phyloP scores from a whole-genome alignment of 2,888 invertebrate genomes.

The Hylaea fasciaria region DNA sequence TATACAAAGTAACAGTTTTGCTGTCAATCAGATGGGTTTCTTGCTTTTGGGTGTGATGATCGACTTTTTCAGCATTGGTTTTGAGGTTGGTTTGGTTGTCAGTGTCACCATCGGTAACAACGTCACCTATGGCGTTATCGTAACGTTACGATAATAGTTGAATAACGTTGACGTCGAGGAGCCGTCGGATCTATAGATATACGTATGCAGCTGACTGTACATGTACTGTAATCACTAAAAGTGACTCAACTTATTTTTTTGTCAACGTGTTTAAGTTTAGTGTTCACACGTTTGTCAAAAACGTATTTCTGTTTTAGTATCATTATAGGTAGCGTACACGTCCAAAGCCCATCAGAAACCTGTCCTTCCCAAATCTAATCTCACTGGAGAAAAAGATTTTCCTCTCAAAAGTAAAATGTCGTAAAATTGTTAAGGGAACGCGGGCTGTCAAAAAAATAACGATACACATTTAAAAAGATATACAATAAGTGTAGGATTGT shows the following conservation, averaged over 20 bases:
- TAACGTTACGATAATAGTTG: too few relatives aligned
- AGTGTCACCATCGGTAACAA: too few relatives aligned
- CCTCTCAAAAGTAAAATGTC: slow-evolving; percentile 55
- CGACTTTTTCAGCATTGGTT: neutral
- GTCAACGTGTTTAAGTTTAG: too few relatives aligned
- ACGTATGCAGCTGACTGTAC: too few relatives aligned
- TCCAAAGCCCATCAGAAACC: slow-evolving; percentile 21
- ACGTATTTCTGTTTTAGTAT: neutral
- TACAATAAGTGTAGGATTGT: slow-evolving; percentile 66
- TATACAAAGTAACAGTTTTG: slow-evolving; percentile 40
- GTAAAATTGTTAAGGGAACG: slow-evolving; percentile 59
- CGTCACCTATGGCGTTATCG: too few relatives aligned
- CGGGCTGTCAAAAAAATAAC: slow-evolving; percentile 80
- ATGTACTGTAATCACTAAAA: too few relatives aligned
- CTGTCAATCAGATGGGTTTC: slow-evolving; percentile 39
- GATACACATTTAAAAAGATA: slow-evolving; percentile 77
- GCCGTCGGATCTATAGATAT: too few relatives aligned
- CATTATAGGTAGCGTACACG: neutral
- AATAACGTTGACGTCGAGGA: too few relatives aligned
- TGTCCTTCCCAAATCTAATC: slow-evolving; percentile 37
- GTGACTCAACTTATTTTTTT: too few relatives aligned
- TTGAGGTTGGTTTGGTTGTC: too few relatives aligned
- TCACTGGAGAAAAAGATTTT: slow-evolving; percentile 35
- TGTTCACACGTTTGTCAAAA: neutral
- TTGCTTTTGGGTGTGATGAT: slow-evolving; percentile 11